phyloP scores from a whole-genome alignment of 2,113 vertebrate species.

The Salvelinus sp. region DNA sequence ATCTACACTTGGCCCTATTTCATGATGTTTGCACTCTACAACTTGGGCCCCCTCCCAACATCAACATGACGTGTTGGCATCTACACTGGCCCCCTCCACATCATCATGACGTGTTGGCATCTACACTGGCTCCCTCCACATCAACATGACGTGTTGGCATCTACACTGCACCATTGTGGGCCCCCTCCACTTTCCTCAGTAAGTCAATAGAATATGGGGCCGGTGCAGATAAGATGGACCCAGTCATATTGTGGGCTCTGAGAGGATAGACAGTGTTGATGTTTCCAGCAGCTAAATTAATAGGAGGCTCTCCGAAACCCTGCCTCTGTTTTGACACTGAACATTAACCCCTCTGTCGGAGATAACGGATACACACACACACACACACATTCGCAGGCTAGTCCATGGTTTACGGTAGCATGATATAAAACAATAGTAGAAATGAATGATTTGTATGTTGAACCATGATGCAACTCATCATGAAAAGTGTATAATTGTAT shows the following conservation, averaged over 20 bases:
- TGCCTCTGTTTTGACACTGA: slow-evolving; percentile 45
- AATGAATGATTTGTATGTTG: too few relatives aligned
- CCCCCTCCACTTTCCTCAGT: slow-evolving; percentile 37
- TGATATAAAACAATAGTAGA: too few relatives aligned
- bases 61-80: too few relatives aligned
- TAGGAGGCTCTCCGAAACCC: slow-evolving; percentile 31
- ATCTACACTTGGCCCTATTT: too few relatives aligned
- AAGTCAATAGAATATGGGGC: neutral
- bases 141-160: slow-evolving; percentile 24
- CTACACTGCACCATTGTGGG: slow-evolving; percentile 16
- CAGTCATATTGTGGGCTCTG: slow-evolving; percentile 10
- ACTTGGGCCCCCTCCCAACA: too few relatives aligned
- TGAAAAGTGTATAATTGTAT: slow-evolving; percentile 1
- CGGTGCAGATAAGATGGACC: slow-evolving; percentile 48
- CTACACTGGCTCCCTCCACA: neutral
- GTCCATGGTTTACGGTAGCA: too few relatives aligned
- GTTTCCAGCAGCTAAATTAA: slow-evolving; percentile 45
- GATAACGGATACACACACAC: neutral
- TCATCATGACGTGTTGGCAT: too few relatives aligned
- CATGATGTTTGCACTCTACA: too few relatives aligned
- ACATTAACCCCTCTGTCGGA: neutral
- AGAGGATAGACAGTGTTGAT: slow-evolving; percentile 42
- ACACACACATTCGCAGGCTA: neutral
- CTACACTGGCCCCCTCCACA: too few relatives aligned
- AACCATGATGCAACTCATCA: slow-evolving; percentile 1